Base-by-base conservation (phyloP, 2,797 vertebrate genomes). In the Argentina silus region DNA sequence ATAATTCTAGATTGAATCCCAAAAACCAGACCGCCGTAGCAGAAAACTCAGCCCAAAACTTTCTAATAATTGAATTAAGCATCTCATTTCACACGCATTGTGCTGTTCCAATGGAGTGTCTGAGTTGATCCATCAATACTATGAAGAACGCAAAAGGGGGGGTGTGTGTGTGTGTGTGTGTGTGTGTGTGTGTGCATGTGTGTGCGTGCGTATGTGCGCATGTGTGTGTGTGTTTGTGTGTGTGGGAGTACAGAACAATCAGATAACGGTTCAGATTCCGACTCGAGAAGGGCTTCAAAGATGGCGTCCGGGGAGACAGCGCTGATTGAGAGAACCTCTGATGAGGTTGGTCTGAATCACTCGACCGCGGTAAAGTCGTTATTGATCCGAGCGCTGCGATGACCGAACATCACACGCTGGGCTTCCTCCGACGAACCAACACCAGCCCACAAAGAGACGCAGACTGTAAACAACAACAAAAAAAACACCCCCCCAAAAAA, bases 271-370 rank as follows among this genome's bases (percentile, higher is more conserved):
- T 36, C 23, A 89, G 88, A 56, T 67, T 77, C 61, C 10, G 17
- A 83, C 80, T 90, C 86, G 85, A 83, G 83, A 80, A 6, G 65
- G 57, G 85, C 88, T 90, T 90, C 89, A 92, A 91, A 91, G 79
- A 87, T 81, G 78, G 77, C 81, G 80, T 70, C 81, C 84, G 68
- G 83, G 85, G 77, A 67, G 69, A 84, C 86, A 69, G 72, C 68
- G 74, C 76, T 76, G 82, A 81, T 86, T 87, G 83, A 72, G 85
- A 78, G 84, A 85, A 77, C 78, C 83, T 92, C 86, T 88, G 85
- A 83, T 81, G 82, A 91, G 83, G 83, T 84, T 57, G 66, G 80
- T 71, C 85, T 92, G 87, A 93, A 88, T 91, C 89, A 91, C 83
- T 60, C 67, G 57, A 57, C 70, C 75, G 63, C 78, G 81, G 82